Percentiles rank a stretch among this genome's conserved stretches.
Conservation (phyloP, 2,888 invertebrate species). For the Noctua fimbriata region DNA sequence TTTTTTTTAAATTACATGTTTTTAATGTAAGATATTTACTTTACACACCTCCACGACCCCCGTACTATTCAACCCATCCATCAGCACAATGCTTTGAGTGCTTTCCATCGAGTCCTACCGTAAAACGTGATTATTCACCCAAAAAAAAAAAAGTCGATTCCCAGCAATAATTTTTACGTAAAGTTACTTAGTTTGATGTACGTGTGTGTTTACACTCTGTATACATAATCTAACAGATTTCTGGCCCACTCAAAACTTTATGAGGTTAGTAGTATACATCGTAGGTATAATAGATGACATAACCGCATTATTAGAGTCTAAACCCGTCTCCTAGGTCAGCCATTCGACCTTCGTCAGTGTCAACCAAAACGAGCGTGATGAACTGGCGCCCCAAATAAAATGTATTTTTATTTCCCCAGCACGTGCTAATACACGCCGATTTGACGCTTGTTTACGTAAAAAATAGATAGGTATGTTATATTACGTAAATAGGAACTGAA, state of each 20-base stretch:
- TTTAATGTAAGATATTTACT: too few species aligned
- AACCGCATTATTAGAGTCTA: constrained; percentile 37
- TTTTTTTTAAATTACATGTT: too few species aligned
- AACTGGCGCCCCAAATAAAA: constrained; percentile 52
- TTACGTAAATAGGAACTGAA: constrained; percentile 38
- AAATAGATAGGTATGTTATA: constrained; percentile 41
- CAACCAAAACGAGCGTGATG: constrained; percentile 57
- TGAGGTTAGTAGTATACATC: constrained; percentile 5
- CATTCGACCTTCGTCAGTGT: constrained; percentile 64
- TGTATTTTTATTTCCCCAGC: constrained; percentile 54
- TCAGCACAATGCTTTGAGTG: too few species aligned
- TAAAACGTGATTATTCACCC: too few species aligned
- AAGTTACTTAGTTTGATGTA: too few species aligned
- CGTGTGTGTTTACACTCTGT: too few species aligned
- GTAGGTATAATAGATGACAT: constrained; percentile 21
- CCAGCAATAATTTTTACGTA: too few species aligned
- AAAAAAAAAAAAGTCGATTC: too few species aligned
- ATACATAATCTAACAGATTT: neutral
- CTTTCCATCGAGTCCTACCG: too few species aligned
- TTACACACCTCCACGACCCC: too few species aligned
- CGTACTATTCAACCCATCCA: too few species aligned
- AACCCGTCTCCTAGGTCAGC: constrained; percentile 41
- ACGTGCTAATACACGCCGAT: constrained; percentile 32
- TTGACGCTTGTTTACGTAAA: constrained; percentile 49
- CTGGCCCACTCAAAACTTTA: neutral